phyloP scores from a whole-genome alignment of 2,113 vertebrate genomes.

The Lichenostomus cassidix region DNA sequence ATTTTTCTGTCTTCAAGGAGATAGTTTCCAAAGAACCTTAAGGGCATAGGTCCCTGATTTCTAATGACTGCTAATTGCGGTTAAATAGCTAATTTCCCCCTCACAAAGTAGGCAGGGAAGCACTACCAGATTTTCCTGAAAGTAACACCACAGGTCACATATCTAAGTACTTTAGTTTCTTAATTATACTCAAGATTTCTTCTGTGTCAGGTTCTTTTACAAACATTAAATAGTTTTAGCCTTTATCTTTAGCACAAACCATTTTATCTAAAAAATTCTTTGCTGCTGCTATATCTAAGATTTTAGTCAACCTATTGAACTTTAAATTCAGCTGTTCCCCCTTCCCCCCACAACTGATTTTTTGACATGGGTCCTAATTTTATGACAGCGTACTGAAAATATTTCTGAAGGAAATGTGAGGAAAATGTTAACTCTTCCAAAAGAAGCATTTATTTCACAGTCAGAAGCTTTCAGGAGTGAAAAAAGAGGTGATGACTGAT shows the following conservation, averaged over 20 bases:
- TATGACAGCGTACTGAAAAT: not conserved
- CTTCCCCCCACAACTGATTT: not conserved
- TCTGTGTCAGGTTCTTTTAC: not conserved
- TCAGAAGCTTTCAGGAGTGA: not conserved
- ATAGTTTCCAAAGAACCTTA: not conserved
- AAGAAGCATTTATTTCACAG: not conserved
- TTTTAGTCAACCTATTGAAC: not conserved
- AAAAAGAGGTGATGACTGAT: not conserved
- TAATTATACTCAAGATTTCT: not conserved
- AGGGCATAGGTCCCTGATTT: not conserved
- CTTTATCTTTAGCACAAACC: not conserved
- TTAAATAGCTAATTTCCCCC: not conserved
- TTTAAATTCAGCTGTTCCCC: not conserved
- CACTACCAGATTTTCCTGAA: not conserved
- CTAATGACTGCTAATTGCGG: not conserved
- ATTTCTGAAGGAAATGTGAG: not conserved
- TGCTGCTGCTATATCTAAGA: not conserved
- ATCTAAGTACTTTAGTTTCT: not conserved
- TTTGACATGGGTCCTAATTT: not conserved
- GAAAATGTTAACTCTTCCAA: not conserved
- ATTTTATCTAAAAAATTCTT: not conserved
- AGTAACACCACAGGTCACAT: not conserved
- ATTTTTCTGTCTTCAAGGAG: too few species aligned
- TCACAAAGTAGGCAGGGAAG: not conserved
- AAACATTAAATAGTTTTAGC: not conserved